Percentiles rank a stretch among this genome's conserved stretches.
Conservation (phyloP, 1,140 invertebrate species). For the Bradynema listronoti region DNA sequence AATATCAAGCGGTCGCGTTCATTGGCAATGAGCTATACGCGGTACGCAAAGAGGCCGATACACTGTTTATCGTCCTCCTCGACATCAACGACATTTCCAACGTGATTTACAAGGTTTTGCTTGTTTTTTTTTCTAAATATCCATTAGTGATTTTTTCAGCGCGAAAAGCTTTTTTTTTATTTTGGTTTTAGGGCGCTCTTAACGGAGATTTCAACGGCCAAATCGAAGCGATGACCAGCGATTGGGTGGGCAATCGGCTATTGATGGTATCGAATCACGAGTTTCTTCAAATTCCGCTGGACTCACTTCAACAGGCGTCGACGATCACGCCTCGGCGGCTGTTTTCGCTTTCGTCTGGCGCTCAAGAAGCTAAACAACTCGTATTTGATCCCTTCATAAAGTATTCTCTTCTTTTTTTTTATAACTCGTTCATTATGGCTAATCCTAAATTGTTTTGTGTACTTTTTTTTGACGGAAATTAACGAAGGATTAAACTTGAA, state of each 20-base stretch:
- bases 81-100: conserved; percentile 53
- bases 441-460: not conserved
- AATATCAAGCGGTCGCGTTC: conserved; percentile 53
- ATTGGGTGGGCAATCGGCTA: conserved; percentile 54
- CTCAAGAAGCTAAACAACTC: conserved; percentile 55
- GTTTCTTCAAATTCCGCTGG: conserved; percentile 45
- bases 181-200: conserved; percentile 33
- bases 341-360: conserved; percentile 48
- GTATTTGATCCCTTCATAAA: conserved; percentile 56
- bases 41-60: conserved; percentile 44
- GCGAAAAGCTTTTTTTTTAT: conserved; percentile 6
- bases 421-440: not conserved
- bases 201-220: conserved; percentile 43
- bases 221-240: conserved; percentile 55
- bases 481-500: not conserved
- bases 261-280: conserved; percentile 49
- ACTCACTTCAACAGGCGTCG: conserved; percentile 39
- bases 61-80: conserved; percentile 48
- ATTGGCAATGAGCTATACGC: conserved; percentile 55
- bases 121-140: not conserved
- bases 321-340: conserved; percentile 44
- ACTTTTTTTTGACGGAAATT: not conserved
- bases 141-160: not conserved
- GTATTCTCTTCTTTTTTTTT: too few species aligned
- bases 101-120: conserved; percentile 45